Evolutionary conservation across 2,888 invertebrate species (phyloP).

Genomic region (Beris chalybata): DNA sequence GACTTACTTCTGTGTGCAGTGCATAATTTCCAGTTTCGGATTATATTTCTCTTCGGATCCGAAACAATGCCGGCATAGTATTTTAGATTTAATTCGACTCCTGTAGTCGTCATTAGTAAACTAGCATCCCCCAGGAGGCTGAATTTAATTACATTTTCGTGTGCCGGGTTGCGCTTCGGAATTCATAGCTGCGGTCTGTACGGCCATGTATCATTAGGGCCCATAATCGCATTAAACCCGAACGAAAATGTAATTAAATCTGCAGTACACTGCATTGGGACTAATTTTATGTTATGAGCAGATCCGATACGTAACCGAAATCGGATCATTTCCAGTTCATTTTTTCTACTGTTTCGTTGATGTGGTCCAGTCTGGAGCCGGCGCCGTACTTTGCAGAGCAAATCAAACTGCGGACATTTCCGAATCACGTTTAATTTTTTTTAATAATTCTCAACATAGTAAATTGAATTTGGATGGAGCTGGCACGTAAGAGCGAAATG

Average conservation of each 20-base stretch:
- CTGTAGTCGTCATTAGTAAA: slow-evolving; percentile 28
- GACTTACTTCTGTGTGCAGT: no score
- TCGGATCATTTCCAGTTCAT: slow-evolving; percentile 26
- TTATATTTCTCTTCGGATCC: slow-evolving; percentile 19
- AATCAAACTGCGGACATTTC: no score
- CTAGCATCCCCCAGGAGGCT: slow-evolving; percentile 26
- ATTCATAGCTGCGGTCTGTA: slow-evolving; percentile 34
- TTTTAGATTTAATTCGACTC: slow-evolving; percentile 25
- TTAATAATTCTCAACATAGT: no score
- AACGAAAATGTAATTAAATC: slow-evolving; percentile 39
- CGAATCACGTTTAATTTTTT: no score
- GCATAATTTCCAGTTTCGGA: slow-evolving; percentile 4
- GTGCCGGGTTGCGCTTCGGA: slow-evolving; percentile 29
- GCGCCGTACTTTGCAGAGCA: no score
- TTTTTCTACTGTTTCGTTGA: slow-evolving; percentile 8
- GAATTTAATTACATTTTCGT: slow-evolving; percentile 37
- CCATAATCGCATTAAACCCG: slow-evolving; percentile 37
- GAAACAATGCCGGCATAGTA: slow-evolving; percentile 25
- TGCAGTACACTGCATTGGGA: slow-evolving; percentile 35
- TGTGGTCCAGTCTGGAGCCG: no score
- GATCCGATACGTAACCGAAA: slow-evolving; percentile 25
- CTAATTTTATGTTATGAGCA: slow-evolving; percentile 29
- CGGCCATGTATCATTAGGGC: slow-evolving; percentile 31
- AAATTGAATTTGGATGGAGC: no score
- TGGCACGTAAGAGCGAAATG: no score